Conservation (phyloP, 1,140 invertebrate genomes). For the Campoletis sonorensis region DNA sequence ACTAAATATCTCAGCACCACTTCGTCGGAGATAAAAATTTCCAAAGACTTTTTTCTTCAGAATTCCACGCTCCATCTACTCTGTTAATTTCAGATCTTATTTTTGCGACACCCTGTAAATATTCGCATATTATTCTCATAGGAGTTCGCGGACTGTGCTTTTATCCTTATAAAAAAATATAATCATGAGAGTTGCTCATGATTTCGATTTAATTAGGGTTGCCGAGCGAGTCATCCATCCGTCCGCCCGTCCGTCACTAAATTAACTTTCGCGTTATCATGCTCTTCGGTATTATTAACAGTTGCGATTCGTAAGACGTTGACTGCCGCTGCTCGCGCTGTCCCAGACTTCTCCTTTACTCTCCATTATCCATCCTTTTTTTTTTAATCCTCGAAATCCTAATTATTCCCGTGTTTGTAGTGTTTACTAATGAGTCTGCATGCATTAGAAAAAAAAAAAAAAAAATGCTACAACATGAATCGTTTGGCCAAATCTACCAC, state of each 20-base stretch:
- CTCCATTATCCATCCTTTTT: slow-evolving; percentile 44
- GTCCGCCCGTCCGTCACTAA: slow-evolving; percentile 46
- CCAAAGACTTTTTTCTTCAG: too few relatives aligned
- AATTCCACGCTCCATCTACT: too few relatives aligned
- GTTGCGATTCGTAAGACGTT: slow-evolving; percentile 74
- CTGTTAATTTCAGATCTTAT: too few relatives aligned
- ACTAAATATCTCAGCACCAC: too few relatives aligned
- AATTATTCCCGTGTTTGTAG: slow-evolving; percentile 45
- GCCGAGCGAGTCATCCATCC: slow-evolving; percentile 30
- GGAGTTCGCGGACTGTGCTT: neutral
- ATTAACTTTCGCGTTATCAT: slow-evolving; percentile 38
- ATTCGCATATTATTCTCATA: neutral
- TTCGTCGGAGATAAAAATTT: too few relatives aligned
- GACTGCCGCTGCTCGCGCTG: slow-evolving; percentile 78
- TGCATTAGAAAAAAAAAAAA: neutral
- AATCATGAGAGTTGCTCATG: neutral
- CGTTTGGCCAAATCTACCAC: too few relatives aligned
- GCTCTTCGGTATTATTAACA: slow-evolving; percentile 16
- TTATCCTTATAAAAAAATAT: neutral
- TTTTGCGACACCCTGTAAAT: neutral
- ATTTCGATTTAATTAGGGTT: neutral
- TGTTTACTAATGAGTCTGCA: neutral
- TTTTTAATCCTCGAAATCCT: slow-evolving; percentile 44
- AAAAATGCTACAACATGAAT: slow-evolving; percentile 20
- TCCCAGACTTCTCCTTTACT: slow-evolving; percentile 70